Evolutionary conservation across 1,140 invertebrate species (phyloP).

Genomic region (Heliconius hermathena): DNA sequence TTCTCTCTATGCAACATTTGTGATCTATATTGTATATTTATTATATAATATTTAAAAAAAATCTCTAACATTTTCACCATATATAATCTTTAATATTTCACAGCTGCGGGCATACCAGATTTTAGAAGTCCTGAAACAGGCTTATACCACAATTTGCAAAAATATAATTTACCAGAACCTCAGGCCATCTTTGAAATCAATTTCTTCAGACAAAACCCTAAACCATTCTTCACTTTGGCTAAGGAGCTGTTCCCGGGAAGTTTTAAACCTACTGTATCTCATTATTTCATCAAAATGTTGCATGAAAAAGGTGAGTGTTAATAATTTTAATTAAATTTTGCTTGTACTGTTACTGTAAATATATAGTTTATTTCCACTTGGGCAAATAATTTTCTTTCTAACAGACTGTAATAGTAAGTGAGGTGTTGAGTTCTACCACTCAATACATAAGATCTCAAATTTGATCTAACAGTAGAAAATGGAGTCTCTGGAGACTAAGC

Average conservation of each 20-base stretch:
- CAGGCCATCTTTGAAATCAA: constrained; percentile 97
- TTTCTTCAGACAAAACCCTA: constrained; percentile 90
- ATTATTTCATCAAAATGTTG: constrained; percentile 92
- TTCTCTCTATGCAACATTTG: too few species aligned
- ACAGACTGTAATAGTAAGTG: too few species aligned
- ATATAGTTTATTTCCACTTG: too few species aligned
- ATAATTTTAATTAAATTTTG: background rate
- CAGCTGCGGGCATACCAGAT: constrained; percentile 97
- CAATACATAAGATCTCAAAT: too few species aligned
- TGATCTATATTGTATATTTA: background rate
- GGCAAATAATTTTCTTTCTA: too few species aligned
- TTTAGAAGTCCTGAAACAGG: constrained; percentile 95
- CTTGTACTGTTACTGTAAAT: too few species aligned
- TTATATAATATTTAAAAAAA: background rate
- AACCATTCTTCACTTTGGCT: constrained; percentile 93
- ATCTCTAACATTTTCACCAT: too few species aligned
- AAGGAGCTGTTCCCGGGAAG: constrained; percentile 92
- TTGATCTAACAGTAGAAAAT: too few species aligned
- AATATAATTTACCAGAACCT: constrained; percentile 96
- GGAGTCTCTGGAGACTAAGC: too few species aligned
- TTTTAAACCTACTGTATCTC: constrained; percentile 91
- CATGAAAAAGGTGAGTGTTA: constrained; percentile 86
- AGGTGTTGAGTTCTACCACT: too few species aligned
- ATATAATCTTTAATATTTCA: constrained; percentile 51
- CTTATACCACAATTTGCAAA: constrained; percentile 95